phyloP scores from a whole-genome alignment of 2,797 vertebrate genomes.

The Leptodactylus fallax region DNA sequence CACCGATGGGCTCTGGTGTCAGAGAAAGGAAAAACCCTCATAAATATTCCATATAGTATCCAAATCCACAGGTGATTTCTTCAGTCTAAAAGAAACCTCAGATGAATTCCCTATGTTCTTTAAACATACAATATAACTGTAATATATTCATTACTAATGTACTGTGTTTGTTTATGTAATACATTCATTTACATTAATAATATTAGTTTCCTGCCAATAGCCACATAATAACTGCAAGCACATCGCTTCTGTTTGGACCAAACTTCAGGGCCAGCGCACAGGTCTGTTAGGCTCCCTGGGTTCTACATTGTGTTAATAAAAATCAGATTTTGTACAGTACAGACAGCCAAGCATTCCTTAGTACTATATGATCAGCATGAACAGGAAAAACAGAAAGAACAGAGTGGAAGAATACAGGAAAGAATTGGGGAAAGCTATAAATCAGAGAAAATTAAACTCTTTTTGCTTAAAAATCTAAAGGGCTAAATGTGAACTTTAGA shows the following conservation, averaged over 20 bases:
- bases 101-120: not conserved
- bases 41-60: too few species aligned
- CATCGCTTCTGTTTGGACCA: constrained; percentile 23
- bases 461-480: too few species aligned
- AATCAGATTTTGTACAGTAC: constrained; percentile 57
- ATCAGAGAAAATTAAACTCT: not conserved
- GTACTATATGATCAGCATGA: constrained; percentile 48
- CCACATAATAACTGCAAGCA: not conserved
- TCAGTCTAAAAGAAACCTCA: not conserved
- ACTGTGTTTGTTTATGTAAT: not conserved
- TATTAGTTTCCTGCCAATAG: not conserved
- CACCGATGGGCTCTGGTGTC: too few species aligned
- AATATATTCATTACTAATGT: not conserved
- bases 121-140: not conserved
- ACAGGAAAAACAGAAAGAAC: not conserved
- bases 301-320: constrained; percentile 67
- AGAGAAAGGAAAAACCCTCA: not conserved
- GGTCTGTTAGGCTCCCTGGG: constrained; percentile 78
- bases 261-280: constrained; percentile 42
- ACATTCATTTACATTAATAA: not conserved
- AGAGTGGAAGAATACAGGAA: not conserved
- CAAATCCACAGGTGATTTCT: too few species aligned
- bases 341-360: constrained; percentile 62
- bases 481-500: too few species aligned
- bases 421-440: not conserved